Evolutionary conservation across 1,140 invertebrate genomes (phyloP).

Genomic region (Anagrus nilaparvatae): DNA sequence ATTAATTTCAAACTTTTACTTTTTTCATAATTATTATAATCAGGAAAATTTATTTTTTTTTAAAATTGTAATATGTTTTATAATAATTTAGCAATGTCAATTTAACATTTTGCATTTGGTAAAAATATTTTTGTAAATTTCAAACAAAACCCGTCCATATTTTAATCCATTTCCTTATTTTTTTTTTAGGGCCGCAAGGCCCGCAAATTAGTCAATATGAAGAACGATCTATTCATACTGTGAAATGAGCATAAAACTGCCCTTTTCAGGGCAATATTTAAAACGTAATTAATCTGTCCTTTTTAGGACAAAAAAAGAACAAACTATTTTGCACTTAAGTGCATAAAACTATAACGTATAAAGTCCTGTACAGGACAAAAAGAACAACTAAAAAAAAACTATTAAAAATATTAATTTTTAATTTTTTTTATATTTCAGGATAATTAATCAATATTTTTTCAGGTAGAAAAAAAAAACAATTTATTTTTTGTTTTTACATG

Average conservation of each 20-base stretch:
- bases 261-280: conserved; percentile 31
- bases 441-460: too few relatives aligned
- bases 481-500: too few relatives aligned
- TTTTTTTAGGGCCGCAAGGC: conserved; percentile 38
- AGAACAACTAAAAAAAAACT: too few relatives aligned
- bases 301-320: conserved; percentile 12
- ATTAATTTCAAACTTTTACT: too few relatives aligned
- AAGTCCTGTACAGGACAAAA: conserved; percentile 23
- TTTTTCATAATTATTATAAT: neutral
- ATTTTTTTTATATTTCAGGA: too few relatives aligned
- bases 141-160: neutral
- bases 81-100: neutral
- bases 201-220: conserved; percentile 31
- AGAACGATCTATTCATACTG: conserved; percentile 15
- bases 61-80: conserved; percentile 9
- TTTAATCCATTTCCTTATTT: conserved; percentile 14
- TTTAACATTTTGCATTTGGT: neutral
- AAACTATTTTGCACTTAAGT: too few relatives aligned
- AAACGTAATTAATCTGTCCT: conserved; percentile 13
- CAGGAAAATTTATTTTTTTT: neutral
- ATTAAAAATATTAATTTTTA: too few relatives aligned
- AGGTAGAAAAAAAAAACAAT: too few relatives aligned
- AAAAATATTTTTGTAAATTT: too few relatives aligned
- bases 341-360: conserved; percentile 4
- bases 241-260: conserved; percentile 21